These are phyloP conservation scores for Pseudeuparius sepicola DNA, from an alignment of 2,888 invertebrate species.

Conservation along the genomic window DNA sequence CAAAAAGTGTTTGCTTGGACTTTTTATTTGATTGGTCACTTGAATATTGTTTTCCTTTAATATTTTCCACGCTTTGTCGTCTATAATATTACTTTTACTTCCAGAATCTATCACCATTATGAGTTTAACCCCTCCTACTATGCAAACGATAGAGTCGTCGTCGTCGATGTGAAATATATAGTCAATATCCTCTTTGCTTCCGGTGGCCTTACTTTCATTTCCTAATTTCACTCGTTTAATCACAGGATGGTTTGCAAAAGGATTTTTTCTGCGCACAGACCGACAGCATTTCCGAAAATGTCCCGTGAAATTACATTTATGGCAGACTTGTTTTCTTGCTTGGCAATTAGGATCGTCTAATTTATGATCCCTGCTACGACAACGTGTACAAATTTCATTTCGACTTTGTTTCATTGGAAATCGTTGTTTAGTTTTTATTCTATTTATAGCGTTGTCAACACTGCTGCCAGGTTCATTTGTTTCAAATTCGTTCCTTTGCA, in stretches of 20 bases:
- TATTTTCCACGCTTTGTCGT: constrained; percentile 6
- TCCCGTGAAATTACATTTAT: constrained; percentile 8
- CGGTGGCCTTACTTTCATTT: too few species aligned
- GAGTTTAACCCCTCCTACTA: constrained; percentile 10
- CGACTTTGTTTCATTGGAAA: too few species aligned
- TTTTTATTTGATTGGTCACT: constrained; percentile 11
- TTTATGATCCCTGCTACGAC: too few species aligned
- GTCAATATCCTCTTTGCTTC: constrained; percentile 2
- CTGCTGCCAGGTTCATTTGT: too few species aligned
- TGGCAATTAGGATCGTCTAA: too few species aligned
- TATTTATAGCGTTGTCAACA: too few species aligned
- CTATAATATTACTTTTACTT: constrained; percentile 10
- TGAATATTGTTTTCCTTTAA: constrained; percentile 6
- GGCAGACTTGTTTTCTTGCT: constrained; percentile 3
- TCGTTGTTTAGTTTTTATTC: too few species aligned
- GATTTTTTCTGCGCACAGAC: constrained; percentile 2
- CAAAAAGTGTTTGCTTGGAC: too few species aligned
- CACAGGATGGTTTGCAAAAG: too few species aligned
- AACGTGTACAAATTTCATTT: too few species aligned
- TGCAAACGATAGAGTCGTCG: constrained; percentile 8
- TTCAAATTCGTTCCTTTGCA: too few species aligned
- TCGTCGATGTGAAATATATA: too few species aligned
- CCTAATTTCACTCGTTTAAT: constrained; percentile 1
- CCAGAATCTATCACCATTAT: constrained; percentile 14
- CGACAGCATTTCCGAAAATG: constrained; percentile 8